phyloP scores from a whole-genome alignment of 2,888 invertebrate species.

The Tromatobia lineatoria region DNA sequence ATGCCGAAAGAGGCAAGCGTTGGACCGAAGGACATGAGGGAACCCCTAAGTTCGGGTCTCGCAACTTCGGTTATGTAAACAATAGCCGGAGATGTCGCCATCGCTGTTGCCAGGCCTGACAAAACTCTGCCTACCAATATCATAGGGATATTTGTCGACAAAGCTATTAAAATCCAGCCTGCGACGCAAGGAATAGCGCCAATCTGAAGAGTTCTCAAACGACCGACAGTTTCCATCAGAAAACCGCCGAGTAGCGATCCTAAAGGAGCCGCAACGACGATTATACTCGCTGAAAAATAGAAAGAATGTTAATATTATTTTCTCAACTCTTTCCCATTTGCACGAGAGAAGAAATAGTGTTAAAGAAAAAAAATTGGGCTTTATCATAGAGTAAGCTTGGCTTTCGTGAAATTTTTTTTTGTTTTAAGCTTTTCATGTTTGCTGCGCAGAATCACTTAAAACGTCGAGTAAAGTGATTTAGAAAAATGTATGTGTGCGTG shows the following conservation, averaged over 20 bases:
- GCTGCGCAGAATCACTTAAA: no score
- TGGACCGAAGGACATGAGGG: constrained; percentile 87
- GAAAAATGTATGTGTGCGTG: no score
- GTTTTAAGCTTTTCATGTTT: no score
- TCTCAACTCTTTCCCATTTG: not conserved
- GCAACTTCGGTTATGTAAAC: constrained; percentile 89
- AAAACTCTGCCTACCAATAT: constrained; percentile 86
- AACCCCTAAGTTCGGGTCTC: constrained; percentile 88
- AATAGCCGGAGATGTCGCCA: constrained; percentile 88
- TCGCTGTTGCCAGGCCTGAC: constrained; percentile 87
- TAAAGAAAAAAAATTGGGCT: no score
- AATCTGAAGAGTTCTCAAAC: constrained; percentile 87
- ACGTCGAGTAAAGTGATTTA: no score
- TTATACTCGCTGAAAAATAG: constrained; percentile 87
- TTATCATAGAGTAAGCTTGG: no score
- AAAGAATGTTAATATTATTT: not conserved
- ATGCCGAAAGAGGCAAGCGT: constrained; percentile 88
- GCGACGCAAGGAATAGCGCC: constrained; percentile 87
- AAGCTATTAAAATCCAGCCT: constrained; percentile 88
- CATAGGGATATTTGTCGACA: constrained; percentile 86
- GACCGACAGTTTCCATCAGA: constrained; percentile 87
- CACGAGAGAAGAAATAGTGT: not conserved
- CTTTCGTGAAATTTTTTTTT: no score
- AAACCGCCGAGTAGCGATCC: constrained; percentile 87
- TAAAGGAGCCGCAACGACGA: constrained; percentile 87